These are phyloP conservation scores for Proales similis DNA, from an alignment of 1,140 invertebrate genomes.

Conservation along the genomic window DNA sequence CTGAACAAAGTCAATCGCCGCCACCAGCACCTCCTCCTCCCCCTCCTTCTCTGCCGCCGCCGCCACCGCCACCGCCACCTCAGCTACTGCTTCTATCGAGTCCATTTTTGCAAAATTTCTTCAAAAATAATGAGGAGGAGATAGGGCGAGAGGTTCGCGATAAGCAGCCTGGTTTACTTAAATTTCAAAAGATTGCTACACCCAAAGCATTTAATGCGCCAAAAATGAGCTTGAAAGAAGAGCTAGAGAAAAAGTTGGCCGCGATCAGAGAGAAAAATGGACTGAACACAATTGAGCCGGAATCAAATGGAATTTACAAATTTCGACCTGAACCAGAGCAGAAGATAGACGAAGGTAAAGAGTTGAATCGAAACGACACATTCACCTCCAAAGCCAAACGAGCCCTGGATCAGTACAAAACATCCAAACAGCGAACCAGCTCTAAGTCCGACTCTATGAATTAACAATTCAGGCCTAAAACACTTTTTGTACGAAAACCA, in stretches of 20 bases:
- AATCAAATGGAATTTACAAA: background rate
- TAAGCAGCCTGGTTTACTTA: background rate
- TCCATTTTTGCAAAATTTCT: no score
- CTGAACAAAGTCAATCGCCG: no score
- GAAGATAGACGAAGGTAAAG: background rate
- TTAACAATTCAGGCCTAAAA: no score
- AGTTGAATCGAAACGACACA: background rate
- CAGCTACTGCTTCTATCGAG: background rate
- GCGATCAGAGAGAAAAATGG: background rate
- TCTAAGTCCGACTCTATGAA: no score
- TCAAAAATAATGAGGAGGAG: no score
- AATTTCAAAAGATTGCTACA: background rate
- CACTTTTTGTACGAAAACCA: no score
- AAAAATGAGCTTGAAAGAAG: background rate
- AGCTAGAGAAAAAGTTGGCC: background rate
- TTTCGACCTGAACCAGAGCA: background rate
- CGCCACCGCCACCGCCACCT: background rate
- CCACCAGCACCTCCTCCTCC: background rate
- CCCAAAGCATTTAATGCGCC: background rate
- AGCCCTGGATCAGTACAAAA: conserved; percentile 15
- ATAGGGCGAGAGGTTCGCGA: no score
- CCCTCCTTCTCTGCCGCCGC: background rate
- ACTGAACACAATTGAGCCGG: background rate
- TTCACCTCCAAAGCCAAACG: conserved; percentile 11
- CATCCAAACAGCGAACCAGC: no score